Evolutionary conservation across 1,140 invertebrate species (phyloP).

Genomic region (Drosophila bocqueti): DNA sequence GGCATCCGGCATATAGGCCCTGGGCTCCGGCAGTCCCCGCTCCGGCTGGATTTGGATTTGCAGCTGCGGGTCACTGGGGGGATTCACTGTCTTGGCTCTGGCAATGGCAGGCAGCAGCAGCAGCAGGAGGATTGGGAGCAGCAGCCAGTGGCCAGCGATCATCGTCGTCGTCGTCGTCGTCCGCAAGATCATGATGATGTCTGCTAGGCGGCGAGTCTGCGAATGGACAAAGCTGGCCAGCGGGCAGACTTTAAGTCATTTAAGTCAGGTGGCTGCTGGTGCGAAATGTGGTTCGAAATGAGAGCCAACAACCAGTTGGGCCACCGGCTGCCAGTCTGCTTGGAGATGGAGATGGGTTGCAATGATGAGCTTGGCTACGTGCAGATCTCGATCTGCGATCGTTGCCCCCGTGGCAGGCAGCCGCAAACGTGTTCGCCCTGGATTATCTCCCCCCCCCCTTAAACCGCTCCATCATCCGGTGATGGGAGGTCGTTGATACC

Average conservation of each 20-base stretch:
- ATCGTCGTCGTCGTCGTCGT: conserved; percentile 21
- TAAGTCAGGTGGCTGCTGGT: conserved; percentile 43
- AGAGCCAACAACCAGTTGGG: conserved; percentile 72
- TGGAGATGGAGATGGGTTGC: conserved; percentile 43
- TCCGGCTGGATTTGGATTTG: conserved; percentile 41
- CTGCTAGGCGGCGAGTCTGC: conserved; percentile 58
- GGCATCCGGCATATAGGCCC: conserved; percentile 81
- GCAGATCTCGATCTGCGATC: conserved; percentile 31
- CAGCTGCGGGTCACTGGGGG: conserved; percentile 23
- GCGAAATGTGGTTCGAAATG: conserved; percentile 38
- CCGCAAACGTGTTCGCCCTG: conserved; percentile 36
- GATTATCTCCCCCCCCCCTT: not conserved
- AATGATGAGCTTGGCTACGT: conserved; percentile 38
- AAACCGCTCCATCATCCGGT: not conserved
- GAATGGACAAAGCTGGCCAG: conserved; percentile 63
- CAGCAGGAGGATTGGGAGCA: conserved; percentile 25
- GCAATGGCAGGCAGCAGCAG: conserved; percentile 38
- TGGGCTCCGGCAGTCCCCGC: conserved; percentile 65
- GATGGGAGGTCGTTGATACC: conserved; percentile 43
- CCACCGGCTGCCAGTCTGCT: conserved; percentile 18
- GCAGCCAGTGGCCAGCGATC: conserved; percentile 35
- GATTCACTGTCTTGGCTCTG: conserved; percentile 56
- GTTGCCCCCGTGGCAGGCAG: conserved; percentile 38
- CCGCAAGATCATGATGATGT: conserved; percentile 68
- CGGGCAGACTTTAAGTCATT: conserved; percentile 43